Percentiles rank a stretch among this genome's conserved stretches.
Conservation (phyloP, 2,888 invertebrate species). For the Eulithis testata region DNA sequence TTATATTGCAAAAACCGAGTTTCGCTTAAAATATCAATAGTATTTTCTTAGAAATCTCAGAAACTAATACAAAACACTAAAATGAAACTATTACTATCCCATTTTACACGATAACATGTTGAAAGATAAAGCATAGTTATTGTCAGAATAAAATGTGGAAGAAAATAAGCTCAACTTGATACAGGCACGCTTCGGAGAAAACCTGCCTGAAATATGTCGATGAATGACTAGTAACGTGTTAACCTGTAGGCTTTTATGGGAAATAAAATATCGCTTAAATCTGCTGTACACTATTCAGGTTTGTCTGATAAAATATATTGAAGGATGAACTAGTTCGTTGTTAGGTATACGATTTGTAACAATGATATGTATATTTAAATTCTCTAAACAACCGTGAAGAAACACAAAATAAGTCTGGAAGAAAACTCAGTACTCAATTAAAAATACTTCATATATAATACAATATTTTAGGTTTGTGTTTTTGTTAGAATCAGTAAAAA, state of each 20-base stretch:
- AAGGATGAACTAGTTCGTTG: too few species aligned
- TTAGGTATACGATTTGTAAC: too few species aligned
- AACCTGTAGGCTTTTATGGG: slow-evolving; percentile 6
- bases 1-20: slow-evolving; percentile 26
- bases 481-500: neutral
- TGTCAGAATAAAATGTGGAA: slow-evolving; percentile 34
- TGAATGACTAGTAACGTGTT: slow-evolving; percentile 19
- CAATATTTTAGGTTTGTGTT: neutral
- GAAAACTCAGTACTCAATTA: too few species aligned
- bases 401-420: too few species aligned
- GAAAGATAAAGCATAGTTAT: slow-evolving; percentile 14
- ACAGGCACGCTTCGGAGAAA: slow-evolving; percentile 47
- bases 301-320: too few species aligned
- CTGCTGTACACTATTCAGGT: neutral
- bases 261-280: slow-evolving; percentile 2
- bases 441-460: too few species aligned
- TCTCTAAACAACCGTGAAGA: too few species aligned
- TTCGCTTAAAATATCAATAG: slow-evolving; percentile 28
- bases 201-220: slow-evolving; percentile 17
- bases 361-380: too few species aligned
- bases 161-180: slow-evolving; percentile 59
- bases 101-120: neutral
- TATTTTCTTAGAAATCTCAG: too few species aligned
- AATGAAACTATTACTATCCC: neutral
- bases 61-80: too few species aligned